These are phyloP conservation scores for Drosophila rufa DNA, from an alignment of 1,140 invertebrate genomes.

Conservation along the genomic window DNA sequence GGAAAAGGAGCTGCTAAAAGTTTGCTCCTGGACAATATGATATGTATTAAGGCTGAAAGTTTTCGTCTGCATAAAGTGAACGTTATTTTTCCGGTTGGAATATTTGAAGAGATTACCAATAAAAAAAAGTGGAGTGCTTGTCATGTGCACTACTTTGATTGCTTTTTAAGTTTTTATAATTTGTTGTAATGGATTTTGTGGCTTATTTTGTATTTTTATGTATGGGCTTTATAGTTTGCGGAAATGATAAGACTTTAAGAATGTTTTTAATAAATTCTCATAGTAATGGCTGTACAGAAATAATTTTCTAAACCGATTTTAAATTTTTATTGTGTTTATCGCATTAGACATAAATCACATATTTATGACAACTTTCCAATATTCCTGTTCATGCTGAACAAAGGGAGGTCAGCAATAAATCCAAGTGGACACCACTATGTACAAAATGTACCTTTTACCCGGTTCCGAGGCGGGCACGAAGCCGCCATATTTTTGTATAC, in stretches of 20 bases:
- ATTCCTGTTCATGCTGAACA: too few relatives aligned
- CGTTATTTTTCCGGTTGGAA: constrained; percentile 38
- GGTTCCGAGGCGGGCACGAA: too few relatives aligned
- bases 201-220: background rate
- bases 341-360: constrained; percentile 7
- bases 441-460: too few relatives aligned
- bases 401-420: too few relatives aligned
- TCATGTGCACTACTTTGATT: constrained; percentile 19
- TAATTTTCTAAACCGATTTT: too few relatives aligned
- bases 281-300: too few relatives aligned
- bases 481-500: too few relatives aligned
- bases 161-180: constrained; percentile 9
- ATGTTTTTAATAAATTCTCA: background rate
- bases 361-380: background rate
- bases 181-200: background rate
- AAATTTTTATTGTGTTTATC: background rate
- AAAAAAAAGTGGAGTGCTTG: background rate
- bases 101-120: constrained; percentile 28
- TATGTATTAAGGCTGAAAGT: constrained; percentile 49
- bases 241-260: too few relatives aligned
- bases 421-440: too few relatives aligned
- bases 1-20: constrained; percentile 11
- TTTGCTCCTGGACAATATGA: constrained; percentile 35
- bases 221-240: too few relatives aligned
- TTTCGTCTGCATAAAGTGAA: constrained; percentile 16